These are phyloP conservation scores for Atrichornis clamosus DNA, from an alignment of 2,113 vertebrate species.

Conservation along the genomic window DNA sequence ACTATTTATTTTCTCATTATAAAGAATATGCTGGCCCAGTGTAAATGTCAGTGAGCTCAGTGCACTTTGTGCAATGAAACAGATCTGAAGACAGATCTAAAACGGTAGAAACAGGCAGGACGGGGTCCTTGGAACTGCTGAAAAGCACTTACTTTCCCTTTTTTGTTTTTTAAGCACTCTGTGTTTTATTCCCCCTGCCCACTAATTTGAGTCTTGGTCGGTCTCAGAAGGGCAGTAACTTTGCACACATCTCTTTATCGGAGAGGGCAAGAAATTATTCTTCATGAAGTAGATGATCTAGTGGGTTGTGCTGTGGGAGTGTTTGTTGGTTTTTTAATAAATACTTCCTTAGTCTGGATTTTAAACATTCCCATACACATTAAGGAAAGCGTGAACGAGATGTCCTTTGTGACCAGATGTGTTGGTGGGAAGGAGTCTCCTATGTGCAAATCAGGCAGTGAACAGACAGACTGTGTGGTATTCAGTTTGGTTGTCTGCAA, in stretches of 20 bases:
- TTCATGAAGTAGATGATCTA: neutral
- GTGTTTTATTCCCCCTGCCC: neutral
- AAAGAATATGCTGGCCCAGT: neutral
- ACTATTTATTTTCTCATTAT: constrained; percentile 1
- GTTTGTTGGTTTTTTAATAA: neutral
- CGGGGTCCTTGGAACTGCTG: neutral
- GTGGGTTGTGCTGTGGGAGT: neutral
- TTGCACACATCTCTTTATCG: neutral
- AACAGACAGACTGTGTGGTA: neutral
- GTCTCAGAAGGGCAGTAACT: neutral
- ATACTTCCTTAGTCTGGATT: neutral
- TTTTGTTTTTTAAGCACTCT: neutral
- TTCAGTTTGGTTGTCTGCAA: neutral
- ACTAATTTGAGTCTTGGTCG: accelerated
- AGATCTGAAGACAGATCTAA: neutral
- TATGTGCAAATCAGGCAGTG: neutral
- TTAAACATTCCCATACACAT: neutral
- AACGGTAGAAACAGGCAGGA: neutral
- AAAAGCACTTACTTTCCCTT: neutral
- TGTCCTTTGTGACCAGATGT: accelerated
- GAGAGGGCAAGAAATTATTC: neutral
- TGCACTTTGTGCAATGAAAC: neutral
- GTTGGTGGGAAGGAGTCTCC: neutral
- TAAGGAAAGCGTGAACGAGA: neutral
- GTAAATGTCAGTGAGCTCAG: neutral